Evolutionary conservation across 1,140 invertebrate genomes (phyloP), one percentile per base, ranked within the genome.

Genomic region (Rhagoletis pomonella): DNA sequence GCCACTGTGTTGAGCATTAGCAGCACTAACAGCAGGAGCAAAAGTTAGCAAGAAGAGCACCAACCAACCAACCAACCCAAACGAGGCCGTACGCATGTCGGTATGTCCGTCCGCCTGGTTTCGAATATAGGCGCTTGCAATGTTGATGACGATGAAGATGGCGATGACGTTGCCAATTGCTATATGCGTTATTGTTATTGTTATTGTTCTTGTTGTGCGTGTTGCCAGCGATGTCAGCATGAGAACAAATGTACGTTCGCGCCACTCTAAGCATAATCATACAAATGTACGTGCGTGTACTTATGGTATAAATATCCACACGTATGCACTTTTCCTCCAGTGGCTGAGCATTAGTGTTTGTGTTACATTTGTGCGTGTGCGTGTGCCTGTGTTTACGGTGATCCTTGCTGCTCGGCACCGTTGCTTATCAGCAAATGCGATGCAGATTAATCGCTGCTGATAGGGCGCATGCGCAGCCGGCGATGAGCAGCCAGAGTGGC

Each of bases 391-490:
- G 73, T 81, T 9, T 19, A 14, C 19, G 73, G 4, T 81, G 73
- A 81, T 81, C 73, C 73, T 81, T 81, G 84, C 86, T 69, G 86
- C 47, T 19, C 47, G 44, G 64, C 10, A 47, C 4, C 59, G 4
- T 81, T n/a, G 44, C 86, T 86, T 86, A 86, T 86, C 86, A 67
- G 42, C n/a, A 67, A 86, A 64, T 86, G 64, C 29, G 86, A 86
- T 86, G 86, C 86, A 86, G 86, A 86, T 86, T 86, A 86, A 86
- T 86, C 86, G 86, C 64, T n/a, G 39, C 60, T 86, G 86, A 86
- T 86, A 86, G 44, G 47, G 50, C 86, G 47, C 44, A 67, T 55
- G 64, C 86, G 86, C 86, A 86, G 60, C 60, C 86, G 84, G 73
- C 73, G 73, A 81, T 81, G 73, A 81, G 73, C 73, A 81, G 42